These are phyloP conservation scores for Drosophila repleta DNA, from an alignment of 1,140 invertebrate species.

Conservation along the genomic window DNA sequence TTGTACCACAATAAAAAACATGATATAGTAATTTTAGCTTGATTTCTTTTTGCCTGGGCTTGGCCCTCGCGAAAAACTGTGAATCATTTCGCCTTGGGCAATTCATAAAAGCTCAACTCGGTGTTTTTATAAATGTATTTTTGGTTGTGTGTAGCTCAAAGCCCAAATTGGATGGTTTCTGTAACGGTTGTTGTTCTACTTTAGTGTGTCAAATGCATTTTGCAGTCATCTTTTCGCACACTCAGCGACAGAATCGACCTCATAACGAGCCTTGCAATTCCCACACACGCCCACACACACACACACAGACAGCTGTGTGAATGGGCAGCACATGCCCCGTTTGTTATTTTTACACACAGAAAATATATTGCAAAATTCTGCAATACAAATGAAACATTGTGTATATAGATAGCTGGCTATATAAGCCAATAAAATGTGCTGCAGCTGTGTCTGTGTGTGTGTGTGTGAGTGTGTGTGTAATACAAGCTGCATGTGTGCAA, in stretches of 20 bases:
- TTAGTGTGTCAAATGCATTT: conserved; percentile 80
- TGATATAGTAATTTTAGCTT: conserved; percentile 1
- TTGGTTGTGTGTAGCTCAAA: background rate
- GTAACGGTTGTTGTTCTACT: conserved; percentile 7
- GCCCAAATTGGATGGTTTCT: background rate
- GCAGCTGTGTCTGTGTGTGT: conserved; percentile 18
- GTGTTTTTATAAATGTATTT: background rate
- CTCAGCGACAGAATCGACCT: conserved; percentile 59
- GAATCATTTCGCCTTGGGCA: conserved; percentile 20
- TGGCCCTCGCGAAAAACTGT: conserved; percentile 3
- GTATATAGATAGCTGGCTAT: conserved; percentile 18
- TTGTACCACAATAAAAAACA: conserved; percentile 7
- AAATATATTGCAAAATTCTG: conserved; percentile 52
- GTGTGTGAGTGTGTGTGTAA: conserved; percentile 31
- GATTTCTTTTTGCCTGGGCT: background rate
- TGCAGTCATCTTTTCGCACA: conserved; percentile 69
- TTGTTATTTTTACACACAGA: conserved; percentile 75
- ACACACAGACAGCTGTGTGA: conserved; percentile 21
- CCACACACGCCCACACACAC: conserved; percentile 26
- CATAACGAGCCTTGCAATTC: conserved; percentile 63
- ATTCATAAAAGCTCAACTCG: background rate
- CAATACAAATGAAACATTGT: conserved; percentile 12
- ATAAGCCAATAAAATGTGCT: conserved; percentile 48
- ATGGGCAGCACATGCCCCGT: conserved; percentile 32
- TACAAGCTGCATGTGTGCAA: conserved; percentile 61